Evolutionary conservation across 2,888 invertebrate species (phyloP).

Genomic region (Leptinotarsa juncta): DNA sequence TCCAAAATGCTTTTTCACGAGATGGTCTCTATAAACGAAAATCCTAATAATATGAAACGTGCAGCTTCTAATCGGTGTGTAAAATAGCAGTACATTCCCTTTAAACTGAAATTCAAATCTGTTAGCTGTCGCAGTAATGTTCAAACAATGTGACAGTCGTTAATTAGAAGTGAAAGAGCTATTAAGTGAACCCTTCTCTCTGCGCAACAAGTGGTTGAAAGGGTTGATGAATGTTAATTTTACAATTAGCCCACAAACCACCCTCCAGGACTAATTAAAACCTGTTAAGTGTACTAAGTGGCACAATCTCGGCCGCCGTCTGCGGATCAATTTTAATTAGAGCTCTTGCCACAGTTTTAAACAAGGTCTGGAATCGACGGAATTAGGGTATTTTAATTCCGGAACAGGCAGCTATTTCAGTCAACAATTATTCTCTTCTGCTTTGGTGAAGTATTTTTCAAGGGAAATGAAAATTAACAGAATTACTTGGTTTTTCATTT

Average conservation of each 20-base stretch:
- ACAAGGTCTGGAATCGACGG: conserved; percentile 28
- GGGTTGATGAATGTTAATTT: conserved; percentile 59
- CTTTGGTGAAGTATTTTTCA: neutral
- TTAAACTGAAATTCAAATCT: conserved; percentile 46
- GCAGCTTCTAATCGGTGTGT: conserved; percentile 3
- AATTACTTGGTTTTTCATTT: too few species aligned
- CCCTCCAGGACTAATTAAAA: conserved; percentile 58
- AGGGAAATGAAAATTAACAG: neutral
- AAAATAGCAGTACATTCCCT: conserved; percentile 45
- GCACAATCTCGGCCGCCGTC: conserved; percentile 45
- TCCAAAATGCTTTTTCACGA: too few species aligned
- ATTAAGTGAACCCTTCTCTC: conserved; percentile 55
- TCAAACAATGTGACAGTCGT: conserved; percentile 56
- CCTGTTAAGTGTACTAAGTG: conserved; percentile 54
- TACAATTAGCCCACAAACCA: conserved; percentile 55
- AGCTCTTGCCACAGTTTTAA: conserved; percentile 40
- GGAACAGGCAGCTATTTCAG: conserved; percentile 5
- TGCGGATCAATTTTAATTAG: conserved; percentile 45
- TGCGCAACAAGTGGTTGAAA: conserved; percentile 58
- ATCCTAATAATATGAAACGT: too few species aligned
- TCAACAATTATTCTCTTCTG: conserved; percentile 15
- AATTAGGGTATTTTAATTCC: conserved; percentile 22
- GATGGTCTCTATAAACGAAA: too few species aligned
- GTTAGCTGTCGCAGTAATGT: conserved; percentile 44
- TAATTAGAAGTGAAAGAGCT: conserved; percentile 54